Percentiles rank a stretch among this genome's conserved stretches.
Evolutionary conservation across 2,888 invertebrate species (phyloP).

Genomic region (Zhuqinia jingwanae): DNA sequence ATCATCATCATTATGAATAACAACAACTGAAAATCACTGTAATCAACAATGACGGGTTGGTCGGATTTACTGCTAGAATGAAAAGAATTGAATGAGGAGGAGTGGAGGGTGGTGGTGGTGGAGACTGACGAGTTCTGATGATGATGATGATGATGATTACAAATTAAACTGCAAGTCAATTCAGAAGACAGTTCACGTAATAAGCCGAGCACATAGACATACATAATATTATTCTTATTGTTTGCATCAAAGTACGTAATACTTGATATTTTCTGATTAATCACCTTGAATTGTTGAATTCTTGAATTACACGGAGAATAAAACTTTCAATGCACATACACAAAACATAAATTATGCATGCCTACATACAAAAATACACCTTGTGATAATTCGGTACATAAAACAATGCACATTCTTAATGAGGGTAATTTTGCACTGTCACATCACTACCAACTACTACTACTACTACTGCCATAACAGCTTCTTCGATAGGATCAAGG

Average conservation of each 20-base stretch:
- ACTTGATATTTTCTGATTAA: conserved; percentile 51
- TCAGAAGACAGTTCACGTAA: neutral
- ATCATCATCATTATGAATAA: too few species aligned
- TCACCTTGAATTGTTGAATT: conserved; percentile 43
- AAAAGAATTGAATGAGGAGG: neutral
- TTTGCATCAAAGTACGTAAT: neutral
- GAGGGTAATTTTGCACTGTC: conserved; percentile 63
- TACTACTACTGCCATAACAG: too few species aligned
- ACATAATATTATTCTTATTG: neutral
- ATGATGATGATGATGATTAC: neutral
- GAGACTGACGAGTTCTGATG: neutral
- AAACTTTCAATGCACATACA: neutral
- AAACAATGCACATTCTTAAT: conserved; percentile 60
- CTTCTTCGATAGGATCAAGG: conserved; percentile 49
- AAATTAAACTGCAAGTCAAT: too few species aligned
- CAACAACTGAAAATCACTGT: conserved; percentile 38
- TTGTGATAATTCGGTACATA: neutral
- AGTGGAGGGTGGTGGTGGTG: neutral
- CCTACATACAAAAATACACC: neutral
- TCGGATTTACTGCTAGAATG: conserved; percentile 2
- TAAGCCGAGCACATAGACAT: neutral
- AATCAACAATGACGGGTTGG: conserved; percentile 59
- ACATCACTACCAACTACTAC: too few species aligned
- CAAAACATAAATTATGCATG: neutral
- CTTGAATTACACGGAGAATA: too few species aligned